phyloP scores from a whole-genome alignment of 1,140 invertebrate genomes.

The Anastatus disparis region DNA sequence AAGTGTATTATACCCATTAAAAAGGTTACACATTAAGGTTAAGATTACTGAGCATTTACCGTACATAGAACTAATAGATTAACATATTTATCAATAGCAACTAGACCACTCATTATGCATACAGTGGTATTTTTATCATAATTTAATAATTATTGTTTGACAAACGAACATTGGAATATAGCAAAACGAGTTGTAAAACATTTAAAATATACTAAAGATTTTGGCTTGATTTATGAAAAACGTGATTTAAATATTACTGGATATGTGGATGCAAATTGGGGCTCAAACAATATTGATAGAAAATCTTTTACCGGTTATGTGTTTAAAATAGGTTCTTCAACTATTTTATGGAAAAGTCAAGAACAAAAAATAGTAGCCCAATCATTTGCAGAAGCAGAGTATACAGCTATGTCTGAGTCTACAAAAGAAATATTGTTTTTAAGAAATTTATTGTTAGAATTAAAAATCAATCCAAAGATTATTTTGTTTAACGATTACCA shows the following conservation, averaged over 20 bases:
- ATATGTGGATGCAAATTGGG: too few relatives aligned
- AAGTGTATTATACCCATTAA: too few relatives aligned
- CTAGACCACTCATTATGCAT: not conserved
- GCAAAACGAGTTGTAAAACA: not conserved
- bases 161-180: not conserved
- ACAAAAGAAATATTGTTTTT: too few relatives aligned
- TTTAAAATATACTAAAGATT: not conserved
- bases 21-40: too few relatives aligned
- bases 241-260: not conserved
- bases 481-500: constrained; percentile 37
- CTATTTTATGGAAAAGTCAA: too few relatives aligned
- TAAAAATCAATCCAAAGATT: not conserved
- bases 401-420: too few relatives aligned
- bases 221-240: not conserved
- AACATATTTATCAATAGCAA: not conserved
- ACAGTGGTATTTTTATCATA: not conserved
- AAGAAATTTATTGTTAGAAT: too few relatives aligned
- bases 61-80: not conserved
- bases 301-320: too few relatives aligned
- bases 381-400: too few relatives aligned
- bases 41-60: too few relatives aligned
- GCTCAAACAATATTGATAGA: too few relatives aligned
- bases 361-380: too few relatives aligned
- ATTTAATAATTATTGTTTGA: not conserved
- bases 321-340: not conserved